phyloP scores from a whole-genome alignment of 2,888 invertebrate species.

The Lasioglossum villosulum region DNA sequence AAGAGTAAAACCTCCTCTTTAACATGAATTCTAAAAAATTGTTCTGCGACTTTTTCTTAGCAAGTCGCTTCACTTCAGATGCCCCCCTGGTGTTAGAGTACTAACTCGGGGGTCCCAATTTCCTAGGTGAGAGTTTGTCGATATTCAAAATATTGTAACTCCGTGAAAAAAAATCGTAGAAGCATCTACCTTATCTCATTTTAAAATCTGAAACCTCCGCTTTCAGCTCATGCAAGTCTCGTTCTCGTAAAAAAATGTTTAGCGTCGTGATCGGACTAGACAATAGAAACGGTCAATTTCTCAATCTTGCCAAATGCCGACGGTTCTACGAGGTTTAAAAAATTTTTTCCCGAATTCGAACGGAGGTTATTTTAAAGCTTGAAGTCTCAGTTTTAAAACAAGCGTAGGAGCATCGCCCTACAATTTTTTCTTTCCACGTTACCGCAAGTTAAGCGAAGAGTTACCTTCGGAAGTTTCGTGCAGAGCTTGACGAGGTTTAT shows the following conservation, averaged over 20 bases:
- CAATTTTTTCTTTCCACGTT: not conserved
- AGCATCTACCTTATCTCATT: not conserved
- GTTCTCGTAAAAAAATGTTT: not conserved
- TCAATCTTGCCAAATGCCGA: not conserved
- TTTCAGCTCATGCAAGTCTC: fast-evolving
- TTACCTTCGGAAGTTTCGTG: not conserved
- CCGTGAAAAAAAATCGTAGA: not conserved
- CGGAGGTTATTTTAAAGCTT: fast-evolving
- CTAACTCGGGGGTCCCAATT: too few relatives aligned
- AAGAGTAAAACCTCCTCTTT: not conserved
- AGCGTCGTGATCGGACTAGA: not conserved
- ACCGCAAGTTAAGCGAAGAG: not conserved
- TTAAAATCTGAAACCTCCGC: not conserved
- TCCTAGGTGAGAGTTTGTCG: too few relatives aligned
- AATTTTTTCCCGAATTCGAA: not conserved
- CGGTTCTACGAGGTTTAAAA: not conserved
- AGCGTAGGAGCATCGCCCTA: not conserved
- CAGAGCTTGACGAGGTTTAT: not conserved
- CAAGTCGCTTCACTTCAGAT: not conserved
- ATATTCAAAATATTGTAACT: not conserved
- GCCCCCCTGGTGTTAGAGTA: not conserved
- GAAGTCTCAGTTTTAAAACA: not conserved
- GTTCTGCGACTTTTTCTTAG: not conserved
- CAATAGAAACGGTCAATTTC: not conserved
- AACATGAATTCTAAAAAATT: fast-evolving